phyloP scores from a whole-genome alignment of 2,797 vertebrate genomes.

The Myoxocephalus aenaeus region DNA sequence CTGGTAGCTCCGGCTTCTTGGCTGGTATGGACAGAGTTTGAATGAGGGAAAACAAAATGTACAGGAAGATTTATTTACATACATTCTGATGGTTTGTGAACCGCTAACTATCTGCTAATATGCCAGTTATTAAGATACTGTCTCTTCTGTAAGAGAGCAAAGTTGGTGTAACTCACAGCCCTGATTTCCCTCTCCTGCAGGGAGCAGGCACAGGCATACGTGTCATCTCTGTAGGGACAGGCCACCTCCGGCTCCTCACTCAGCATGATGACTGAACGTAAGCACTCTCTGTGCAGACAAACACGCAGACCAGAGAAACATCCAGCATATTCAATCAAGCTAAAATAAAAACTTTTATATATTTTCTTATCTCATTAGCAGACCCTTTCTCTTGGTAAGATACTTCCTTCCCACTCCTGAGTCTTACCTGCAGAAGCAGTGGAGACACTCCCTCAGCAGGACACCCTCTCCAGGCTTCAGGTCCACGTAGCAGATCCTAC shows the following conservation, averaged over 20 bases:
- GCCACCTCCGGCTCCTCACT: slow-evolving; percentile 89
- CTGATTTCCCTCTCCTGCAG: slow-evolving; percentile 91
- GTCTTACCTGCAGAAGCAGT: slow-evolving; percentile 90
- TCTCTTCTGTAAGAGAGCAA: neutral
- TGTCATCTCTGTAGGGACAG: slow-evolving; percentile 89
- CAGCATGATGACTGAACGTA: slow-evolving; percentile 87
- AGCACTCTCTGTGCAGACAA: slow-evolving; percentile 79
- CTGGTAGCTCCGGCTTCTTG: neutral
- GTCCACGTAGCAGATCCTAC: slow-evolving; percentile 87
- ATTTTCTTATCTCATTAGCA: neutral
- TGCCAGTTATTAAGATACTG: neutral
- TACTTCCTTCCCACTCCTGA: neutral
- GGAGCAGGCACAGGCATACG: slow-evolving; percentile 85
- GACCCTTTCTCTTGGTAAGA: neutral
- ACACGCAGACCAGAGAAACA: slow-evolving; percentile 23
- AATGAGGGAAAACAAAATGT: neutral
- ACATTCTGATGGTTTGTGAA: neutral
- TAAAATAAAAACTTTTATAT: neutral
- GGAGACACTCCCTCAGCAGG: slow-evolving; percentile 90
- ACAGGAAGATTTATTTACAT: neutral
- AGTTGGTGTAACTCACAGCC: slow-evolving; percentile 81
- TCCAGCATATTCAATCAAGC: neutral
- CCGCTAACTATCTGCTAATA: neutral
- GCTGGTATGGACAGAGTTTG: neutral
- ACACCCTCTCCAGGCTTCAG: slow-evolving; percentile 83